Conservation (phyloP, 2,113 vertebrate genomes). For the Pseudopodoces humilis region DNA sequence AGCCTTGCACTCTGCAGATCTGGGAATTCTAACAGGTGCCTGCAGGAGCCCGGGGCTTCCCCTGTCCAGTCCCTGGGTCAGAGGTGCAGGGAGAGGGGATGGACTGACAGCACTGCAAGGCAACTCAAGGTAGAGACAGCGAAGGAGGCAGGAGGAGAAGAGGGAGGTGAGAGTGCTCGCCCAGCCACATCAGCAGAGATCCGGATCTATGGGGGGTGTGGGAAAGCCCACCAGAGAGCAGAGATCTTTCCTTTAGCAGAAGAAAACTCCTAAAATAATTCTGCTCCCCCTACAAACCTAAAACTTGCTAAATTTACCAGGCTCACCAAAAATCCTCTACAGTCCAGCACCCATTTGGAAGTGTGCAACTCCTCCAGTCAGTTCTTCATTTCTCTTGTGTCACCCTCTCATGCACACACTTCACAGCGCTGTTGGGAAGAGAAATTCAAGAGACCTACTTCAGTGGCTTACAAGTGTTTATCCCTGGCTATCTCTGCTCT, state of each 20-base stretch:
- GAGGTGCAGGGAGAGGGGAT: rapidly evolving
- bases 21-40: background rate
- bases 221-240: background rate
- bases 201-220: background rate
- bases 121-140: background rate
- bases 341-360: background rate
- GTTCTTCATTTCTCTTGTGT: background rate
- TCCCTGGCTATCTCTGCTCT: background rate
- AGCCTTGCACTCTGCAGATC: background rate
- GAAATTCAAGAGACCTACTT: background rate
- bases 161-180: background rate
- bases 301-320: background rate
- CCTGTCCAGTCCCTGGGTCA: background rate
- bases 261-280: background rate
- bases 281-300: background rate
- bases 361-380: background rate
- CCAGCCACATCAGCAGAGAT: background rate
- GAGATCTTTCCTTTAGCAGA: background rate
- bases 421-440: background rate
- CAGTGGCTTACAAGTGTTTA: background rate
- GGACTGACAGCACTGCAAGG: background rate
- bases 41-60: background rate
- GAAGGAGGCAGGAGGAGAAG: background rate
- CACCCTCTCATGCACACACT: background rate
- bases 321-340: background rate